phyloP scores from a whole-genome alignment of 2,113 vertebrate genomes.

The Heptranchias perlo region DNA sequence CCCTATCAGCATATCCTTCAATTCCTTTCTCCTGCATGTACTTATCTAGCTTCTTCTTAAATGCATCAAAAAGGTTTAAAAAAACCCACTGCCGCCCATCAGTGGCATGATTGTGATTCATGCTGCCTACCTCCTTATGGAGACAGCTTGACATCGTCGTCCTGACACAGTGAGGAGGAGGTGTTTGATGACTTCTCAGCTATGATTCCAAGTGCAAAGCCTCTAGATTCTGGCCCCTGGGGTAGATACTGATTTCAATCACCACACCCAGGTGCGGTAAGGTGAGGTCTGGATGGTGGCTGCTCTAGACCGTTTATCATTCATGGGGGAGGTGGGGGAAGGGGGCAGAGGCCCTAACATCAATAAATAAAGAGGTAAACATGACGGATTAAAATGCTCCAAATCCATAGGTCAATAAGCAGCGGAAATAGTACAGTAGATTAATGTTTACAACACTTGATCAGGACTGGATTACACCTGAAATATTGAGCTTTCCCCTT shows the following conservation, averaged over 20 bases:
- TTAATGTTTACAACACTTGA: background rate
- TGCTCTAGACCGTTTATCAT: background rate
- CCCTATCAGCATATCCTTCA: background rate
- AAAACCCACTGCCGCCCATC: background rate
- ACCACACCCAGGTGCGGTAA: background rate
- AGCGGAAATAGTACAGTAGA: background rate
- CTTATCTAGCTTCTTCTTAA: background rate
- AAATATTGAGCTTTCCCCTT: background rate
- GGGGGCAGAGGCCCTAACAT: background rate
- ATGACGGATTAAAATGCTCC: background rate
- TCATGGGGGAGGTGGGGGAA: background rate
- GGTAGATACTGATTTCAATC: background rate
- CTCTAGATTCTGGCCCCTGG: background rate
- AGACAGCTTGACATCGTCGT: background rate
- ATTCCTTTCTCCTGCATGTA: background rate
- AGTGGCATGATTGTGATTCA: background rate
- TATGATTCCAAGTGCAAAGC: background rate
- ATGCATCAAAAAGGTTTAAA: background rate
- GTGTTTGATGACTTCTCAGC: background rate
- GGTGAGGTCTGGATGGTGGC: background rate
- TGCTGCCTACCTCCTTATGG: background rate
- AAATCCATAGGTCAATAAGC: background rate
- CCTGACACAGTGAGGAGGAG: background rate
- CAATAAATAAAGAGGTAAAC: background rate
- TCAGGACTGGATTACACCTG: background rate